Evolutionary conservation across 1,140 invertebrate genomes (phyloP).

Genomic region (Drosophila azteca): DNA sequence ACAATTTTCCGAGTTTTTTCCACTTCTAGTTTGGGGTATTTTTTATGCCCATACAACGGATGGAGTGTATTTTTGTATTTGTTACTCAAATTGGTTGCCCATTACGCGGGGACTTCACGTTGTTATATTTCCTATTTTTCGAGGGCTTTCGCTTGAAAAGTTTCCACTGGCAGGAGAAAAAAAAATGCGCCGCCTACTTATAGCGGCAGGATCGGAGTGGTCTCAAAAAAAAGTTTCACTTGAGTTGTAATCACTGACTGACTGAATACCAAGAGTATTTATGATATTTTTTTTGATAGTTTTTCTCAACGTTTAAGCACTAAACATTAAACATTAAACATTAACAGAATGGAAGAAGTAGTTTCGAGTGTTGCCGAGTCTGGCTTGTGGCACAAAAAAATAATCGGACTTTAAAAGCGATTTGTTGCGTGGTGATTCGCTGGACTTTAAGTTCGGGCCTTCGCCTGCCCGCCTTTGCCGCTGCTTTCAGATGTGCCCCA

Average conservation of each 20-base stretch:
- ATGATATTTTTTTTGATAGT: no score
- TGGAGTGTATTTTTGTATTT: conserved; percentile 22
- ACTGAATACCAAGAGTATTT: no score
- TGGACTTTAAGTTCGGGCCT: conserved; percentile 30
- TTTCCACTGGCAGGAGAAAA: neutral
- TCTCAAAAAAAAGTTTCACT: no score
- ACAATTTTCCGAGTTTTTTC: conserved; percentile 27
- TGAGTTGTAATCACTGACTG: no score
- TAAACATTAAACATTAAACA: no score
- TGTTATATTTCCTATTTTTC: neutral
- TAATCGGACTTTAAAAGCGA: conserved; percentile 27
- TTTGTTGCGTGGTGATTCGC: neutral
- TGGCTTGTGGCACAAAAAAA: no score
- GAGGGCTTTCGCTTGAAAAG: neutral
- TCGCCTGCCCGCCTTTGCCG: no score
- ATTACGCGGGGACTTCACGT: conserved; percentile 29
- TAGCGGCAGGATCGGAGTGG: no score
- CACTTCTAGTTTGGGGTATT: conserved; percentile 18
- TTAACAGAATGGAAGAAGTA: no score
- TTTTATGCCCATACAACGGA: neutral
- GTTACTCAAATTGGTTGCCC: conserved; percentile 35
- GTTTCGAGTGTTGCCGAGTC: no score
- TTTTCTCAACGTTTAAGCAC: no score
- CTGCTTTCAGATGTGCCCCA: no score
- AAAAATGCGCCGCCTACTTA: neutral